Conservation (phyloP, 2,113 vertebrate species). For the Cyrtonyx montezumae region DNA sequence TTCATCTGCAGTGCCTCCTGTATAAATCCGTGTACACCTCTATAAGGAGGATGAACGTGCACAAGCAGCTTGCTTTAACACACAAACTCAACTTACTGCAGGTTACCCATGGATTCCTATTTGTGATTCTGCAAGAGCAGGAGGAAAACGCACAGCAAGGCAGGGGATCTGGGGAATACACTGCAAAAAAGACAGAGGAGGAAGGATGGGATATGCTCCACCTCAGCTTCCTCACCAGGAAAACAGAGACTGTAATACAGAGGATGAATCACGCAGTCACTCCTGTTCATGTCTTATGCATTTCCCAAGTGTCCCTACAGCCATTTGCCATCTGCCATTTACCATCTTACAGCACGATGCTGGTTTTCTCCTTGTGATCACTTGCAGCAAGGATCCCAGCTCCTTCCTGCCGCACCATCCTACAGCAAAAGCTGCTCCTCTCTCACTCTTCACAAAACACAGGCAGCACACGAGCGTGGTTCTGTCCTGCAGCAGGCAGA, state of each 20-base stretch:
- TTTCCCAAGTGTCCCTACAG: neutral
- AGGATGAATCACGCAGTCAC: rapidly evolving
- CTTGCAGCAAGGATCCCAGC: neutral
- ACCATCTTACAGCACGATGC: neutral
- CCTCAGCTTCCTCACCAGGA: neutral
- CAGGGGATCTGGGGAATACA: neutral
- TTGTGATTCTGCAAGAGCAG: rapidly evolving
- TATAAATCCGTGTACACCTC: rapidly evolving
- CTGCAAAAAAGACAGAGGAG: neutral
- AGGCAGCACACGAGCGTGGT: neutral
- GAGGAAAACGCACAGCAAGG: rapidly evolving
- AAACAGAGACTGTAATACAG: neutral
- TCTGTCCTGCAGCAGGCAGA: neutral
- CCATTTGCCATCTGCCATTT: neutral
- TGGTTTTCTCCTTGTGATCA: neutral
- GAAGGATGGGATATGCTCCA: neutral
- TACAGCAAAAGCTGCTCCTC: neutral
- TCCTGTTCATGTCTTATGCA: neutral
- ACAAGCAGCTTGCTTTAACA: neutral
- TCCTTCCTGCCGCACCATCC: neutral
- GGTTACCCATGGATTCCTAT: neutral
- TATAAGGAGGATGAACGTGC: rapidly evolving
- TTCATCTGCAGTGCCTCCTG: neutral
- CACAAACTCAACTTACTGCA: neutral
- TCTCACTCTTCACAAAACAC: neutral